phyloP scores from a whole-genome alignment of 2,113 vertebrate genomes.

The Eulemur macaco region DNA sequence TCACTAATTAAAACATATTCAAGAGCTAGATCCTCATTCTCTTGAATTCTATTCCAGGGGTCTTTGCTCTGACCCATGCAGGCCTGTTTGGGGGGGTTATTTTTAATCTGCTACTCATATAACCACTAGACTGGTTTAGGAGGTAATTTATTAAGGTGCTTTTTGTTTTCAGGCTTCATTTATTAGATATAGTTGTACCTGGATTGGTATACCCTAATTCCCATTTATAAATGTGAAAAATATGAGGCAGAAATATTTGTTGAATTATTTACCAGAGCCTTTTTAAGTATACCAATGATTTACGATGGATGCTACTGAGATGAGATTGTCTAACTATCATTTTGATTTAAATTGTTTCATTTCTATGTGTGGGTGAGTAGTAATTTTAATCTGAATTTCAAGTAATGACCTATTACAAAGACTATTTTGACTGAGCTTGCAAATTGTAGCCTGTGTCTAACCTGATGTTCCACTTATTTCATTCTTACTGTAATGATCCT shows the following conservation, averaged over 20 bases:
- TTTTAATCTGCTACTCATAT: neutral
- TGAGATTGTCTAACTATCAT: constrained; percentile 6
- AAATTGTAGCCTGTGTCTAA: neutral
- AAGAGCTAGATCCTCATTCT: neutral
- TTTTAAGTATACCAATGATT: neutral
- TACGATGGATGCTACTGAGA: neutral
- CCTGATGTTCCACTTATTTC: constrained; percentile 19
- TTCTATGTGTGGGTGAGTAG: neutral
- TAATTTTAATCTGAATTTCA: constrained; percentile 60
- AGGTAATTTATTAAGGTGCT: neutral
- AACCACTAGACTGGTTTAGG: neutral
- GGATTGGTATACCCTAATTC: neutral
- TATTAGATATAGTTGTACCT: neutral
- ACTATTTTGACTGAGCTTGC: neutral
- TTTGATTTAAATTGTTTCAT: constrained; percentile 35
- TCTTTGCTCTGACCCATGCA: neutral
- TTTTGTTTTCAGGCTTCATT: neutral
- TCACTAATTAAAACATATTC: neutral
- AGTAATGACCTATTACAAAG: neutral
- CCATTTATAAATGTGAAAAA: neutral
- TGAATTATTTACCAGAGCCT: neutral
- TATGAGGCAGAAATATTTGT: neutral
- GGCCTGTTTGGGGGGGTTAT: neutral
- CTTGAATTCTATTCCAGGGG: neutral
- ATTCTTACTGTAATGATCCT: neutral